Conservation (phyloP, 64 coral and sea anemone genomes). For the Platygyra sinensis region DNA sequence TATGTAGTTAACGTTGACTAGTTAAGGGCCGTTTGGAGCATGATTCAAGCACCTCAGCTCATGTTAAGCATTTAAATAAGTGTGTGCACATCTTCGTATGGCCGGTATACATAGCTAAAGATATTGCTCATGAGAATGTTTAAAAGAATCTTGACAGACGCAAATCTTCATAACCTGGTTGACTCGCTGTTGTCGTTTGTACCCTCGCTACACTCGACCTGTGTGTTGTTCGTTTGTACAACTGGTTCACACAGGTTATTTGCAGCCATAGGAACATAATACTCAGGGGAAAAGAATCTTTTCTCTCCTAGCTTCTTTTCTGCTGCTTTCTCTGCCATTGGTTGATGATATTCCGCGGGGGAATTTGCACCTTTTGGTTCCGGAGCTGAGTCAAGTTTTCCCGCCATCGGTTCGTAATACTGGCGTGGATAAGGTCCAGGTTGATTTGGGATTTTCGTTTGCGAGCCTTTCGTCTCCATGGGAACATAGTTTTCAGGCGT, state of each 20-base stretch:
- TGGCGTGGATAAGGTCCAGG: not conserved
- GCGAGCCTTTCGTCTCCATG: not conserved
- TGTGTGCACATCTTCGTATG: too few relatives aligned
- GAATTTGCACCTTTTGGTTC: not conserved
- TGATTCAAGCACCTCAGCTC: too few relatives aligned
- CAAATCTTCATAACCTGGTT: not conserved
- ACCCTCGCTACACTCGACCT: not conserved
- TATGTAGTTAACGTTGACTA: too few relatives aligned
- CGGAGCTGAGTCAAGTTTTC: not conserved
- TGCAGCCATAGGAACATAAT: not conserved
- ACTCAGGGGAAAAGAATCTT: not conserved
- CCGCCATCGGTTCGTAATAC: not conserved
- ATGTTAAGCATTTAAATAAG: too few relatives aligned
- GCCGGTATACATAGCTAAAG: too few relatives aligned
- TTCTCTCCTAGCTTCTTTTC: not conserved
- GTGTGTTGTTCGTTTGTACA: not conserved
- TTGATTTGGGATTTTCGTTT: not conserved
- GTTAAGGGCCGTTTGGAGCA: too few relatives aligned
- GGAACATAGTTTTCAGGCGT: not conserved
- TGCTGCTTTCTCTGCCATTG: not conserved
- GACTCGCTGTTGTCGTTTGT: not conserved
- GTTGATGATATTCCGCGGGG: not conserved
- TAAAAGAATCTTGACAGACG: not conserved
- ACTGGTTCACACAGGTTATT: not conserved
- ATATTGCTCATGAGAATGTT: too few relatives aligned